These are phyloP conservation scores for Brachystomella parvula DNA, from an alignment of 1,140 invertebrate genomes.

Conservation along the genomic window DNA sequence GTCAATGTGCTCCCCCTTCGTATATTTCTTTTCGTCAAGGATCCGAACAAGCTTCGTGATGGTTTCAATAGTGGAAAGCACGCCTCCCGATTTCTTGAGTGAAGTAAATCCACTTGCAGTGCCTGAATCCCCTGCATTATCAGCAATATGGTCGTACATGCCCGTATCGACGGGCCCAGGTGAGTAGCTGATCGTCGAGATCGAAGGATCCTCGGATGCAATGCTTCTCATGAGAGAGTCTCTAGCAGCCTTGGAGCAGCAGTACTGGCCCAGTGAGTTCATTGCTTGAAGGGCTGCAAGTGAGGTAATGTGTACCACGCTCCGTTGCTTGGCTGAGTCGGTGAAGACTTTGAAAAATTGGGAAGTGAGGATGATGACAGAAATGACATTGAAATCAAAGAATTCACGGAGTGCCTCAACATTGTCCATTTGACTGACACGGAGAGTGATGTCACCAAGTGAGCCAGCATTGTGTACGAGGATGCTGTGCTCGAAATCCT, in stretches of 20 bases:
- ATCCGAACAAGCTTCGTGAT: constrained; percentile 63
- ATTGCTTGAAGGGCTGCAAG: constrained; percentile 67
- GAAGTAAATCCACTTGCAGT: constrained; percentile 56
- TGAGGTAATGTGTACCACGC: constrained; percentile 82
- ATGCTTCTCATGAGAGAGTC: constrained; percentile 84
- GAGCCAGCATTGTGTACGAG: constrained; percentile 87
- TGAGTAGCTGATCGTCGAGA: constrained; percentile 80
- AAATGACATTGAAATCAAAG: constrained; percentile 71
- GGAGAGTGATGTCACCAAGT: constrained; percentile 57
- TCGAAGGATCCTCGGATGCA: constrained; percentile 65
- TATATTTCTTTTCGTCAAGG: constrained; percentile 62
- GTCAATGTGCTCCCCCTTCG: constrained; percentile 76
- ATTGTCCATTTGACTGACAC: constrained; percentile 53
- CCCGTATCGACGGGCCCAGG: constrained; percentile 87
- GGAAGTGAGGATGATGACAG: constrained; percentile 65
- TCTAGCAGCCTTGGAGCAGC: constrained; percentile 78
- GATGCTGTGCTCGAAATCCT: constrained; percentile 57
- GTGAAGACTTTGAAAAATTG: constrained; percentile 59
- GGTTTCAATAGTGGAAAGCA: constrained; percentile 68
- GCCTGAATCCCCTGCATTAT: constrained; percentile 52
- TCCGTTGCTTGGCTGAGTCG: constrained; percentile 43
- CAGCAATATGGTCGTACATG: constrained; percentile 66
- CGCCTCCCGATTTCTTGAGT: constrained; percentile 49
- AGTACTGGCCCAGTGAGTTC: constrained; percentile 50
- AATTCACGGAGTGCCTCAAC: constrained; percentile 55